phyloP scores from a whole-genome alignment of 2,888 invertebrate species.

The Cephus nigrinus region DNA sequence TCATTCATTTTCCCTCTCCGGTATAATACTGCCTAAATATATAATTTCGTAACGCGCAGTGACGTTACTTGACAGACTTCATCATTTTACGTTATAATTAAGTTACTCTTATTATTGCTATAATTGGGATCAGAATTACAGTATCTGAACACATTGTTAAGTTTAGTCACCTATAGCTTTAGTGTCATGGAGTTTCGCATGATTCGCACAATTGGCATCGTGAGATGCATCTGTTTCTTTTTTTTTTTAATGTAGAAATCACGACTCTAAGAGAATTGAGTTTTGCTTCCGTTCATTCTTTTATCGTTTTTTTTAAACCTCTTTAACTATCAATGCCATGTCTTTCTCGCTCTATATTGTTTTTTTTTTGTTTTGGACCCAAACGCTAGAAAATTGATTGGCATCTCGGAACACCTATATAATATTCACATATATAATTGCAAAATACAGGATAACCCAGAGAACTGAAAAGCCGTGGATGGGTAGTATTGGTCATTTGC shows the following conservation, averaged over 20 bases:
- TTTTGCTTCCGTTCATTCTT: not conserved
- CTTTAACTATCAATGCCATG: not conserved
- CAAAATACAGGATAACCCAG: conserved; percentile 41
- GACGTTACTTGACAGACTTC: conserved; percentile 43
- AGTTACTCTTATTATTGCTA: conserved; percentile 49
- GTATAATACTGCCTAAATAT: conserved; percentile 51
- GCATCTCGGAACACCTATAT: conserved; percentile 49
- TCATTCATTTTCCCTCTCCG: conserved; percentile 28
- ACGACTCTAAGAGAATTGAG: conserved; percentile 4
- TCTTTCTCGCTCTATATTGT: not conserved
- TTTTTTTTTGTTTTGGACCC: conserved; percentile 21
- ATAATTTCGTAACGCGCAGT: conserved; percentile 33
- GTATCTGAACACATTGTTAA: conserved; percentile 45
- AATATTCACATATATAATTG: conserved; percentile 34
- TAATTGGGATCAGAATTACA: conserved; percentile 36
- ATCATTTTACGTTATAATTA: conserved; percentile 22
- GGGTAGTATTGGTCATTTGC: conserved; percentile 33
- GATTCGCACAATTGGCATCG: conserved; percentile 22
- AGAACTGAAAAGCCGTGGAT: conserved; percentile 51
- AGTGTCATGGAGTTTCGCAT: conserved; percentile 50
- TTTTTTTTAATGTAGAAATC: conserved; percentile 2
- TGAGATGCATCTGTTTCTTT: conserved; percentile 34
- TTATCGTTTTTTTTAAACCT: not conserved
- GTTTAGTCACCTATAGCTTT: conserved; percentile 38
- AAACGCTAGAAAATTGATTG: conserved; percentile 45